Base-by-base conservation (phyloP, 2,113 vertebrate species). In the Collichthys lucidus region DNA sequence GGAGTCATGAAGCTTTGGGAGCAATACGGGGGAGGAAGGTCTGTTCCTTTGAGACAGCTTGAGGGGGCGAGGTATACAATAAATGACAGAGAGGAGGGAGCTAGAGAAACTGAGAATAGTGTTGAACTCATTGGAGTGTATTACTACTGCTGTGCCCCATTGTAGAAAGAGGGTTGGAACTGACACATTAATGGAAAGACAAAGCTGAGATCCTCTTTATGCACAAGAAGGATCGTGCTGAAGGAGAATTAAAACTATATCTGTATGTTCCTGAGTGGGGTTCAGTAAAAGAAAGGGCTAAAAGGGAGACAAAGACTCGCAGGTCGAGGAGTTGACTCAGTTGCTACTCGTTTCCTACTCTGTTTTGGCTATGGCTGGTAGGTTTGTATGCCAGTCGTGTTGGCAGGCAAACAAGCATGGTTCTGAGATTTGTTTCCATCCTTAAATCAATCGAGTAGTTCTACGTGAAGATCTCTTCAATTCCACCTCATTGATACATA, bases 41-140 rank as follows among this genome's bases (percentile, higher is more conserved):
- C 69, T 50, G 31, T 67, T 76, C 72, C 82, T 80, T 64, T 31
- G 79, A 84, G 82, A 85, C 70, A 46, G 53, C 67, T 77, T 77
- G 63, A 86, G 76, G 82, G 88, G 85, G 79, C 52, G 75, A 86
- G 24, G 50, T 71, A 69, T 74, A 85, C 42, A 61, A 62, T 76
- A 82, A 73, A 66, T 75, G 70, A 74, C 76, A 60, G 31, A 44
- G 11, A 19, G 78, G 29, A 47, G 31, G 52, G 16, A 60, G 82
- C 29, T 10, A 3, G 26, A 50, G 66, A 47, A 20, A 50, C 64
- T 11, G 15, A 52, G 64, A 85, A 72, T 31, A 77, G 64, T 44
- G 20, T 60, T 63, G n/a, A 69, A 52, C 35, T 70, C 35, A 31
- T 44, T 20, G 4, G 20, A 56, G 22, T 44, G 47, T 52, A 19